Evolutionary conservation across 2,888 invertebrate species (phyloP).

Genomic region (Macrophya annulata): DNA sequence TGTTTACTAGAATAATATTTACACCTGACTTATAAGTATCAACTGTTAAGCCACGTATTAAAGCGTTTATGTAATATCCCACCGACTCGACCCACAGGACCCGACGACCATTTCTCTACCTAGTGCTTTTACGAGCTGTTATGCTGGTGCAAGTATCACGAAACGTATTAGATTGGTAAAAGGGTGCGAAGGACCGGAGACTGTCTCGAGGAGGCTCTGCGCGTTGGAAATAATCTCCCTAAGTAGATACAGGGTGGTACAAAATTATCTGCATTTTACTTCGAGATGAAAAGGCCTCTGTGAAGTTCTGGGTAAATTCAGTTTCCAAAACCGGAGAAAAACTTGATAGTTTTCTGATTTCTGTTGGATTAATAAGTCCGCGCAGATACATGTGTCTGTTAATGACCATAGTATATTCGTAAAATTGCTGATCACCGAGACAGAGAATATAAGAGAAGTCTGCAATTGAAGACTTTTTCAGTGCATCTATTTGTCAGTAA

Average conservation of each 20-base stretch:
- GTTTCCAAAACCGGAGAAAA: not conserved
- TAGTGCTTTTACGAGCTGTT: slow-evolving; percentile 40
- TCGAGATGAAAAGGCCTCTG: too few species aligned
- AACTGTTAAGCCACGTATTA: slow-evolving; percentile 74
- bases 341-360: not conserved
- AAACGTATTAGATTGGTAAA: slow-evolving; percentile 47
- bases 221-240: slow-evolving; percentile 37
- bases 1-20: slow-evolving; percentile 76
- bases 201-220: slow-evolving; percentile 50
- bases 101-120: slow-evolving; percentile 16
- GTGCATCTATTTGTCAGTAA: too few species aligned
- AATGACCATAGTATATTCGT: not conserved
- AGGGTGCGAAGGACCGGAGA: slow-evolving; percentile 19
- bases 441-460: not conserved
- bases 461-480: not conserved
- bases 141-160: not conserved
- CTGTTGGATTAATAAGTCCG: not conserved
- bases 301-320: not conserved
- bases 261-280: not conserved
- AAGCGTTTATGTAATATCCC: slow-evolving; percentile 53
- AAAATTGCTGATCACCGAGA: not conserved
- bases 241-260: slow-evolving; percentile 38
- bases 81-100: slow-evolving; percentile 41
- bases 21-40: slow-evolving; percentile 75
- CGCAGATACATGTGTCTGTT: not conserved